Base-by-base conservation (phyloP, 2,113 vertebrate genomes). In the Eulacestoma nigropectus region DNA sequence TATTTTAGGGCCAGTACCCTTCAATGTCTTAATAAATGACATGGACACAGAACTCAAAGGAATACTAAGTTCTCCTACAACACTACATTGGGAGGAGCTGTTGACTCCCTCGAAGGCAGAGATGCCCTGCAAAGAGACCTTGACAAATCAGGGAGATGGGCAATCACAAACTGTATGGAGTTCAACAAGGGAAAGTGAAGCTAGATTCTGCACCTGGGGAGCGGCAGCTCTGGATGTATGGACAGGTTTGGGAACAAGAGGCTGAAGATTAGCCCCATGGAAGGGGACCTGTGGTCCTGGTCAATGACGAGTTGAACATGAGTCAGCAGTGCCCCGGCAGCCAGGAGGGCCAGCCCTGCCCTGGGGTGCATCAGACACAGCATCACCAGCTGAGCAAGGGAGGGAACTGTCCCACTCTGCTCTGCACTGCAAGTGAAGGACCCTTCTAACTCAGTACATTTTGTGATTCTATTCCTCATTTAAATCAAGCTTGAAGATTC, bases 291-390 rank as follows among this genome's bases (percentile, higher is more conserved):
- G 19, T 3, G 21, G 19, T 39, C 4, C 27, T 62, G 23, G 33
- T n/a, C 8, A 10, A 0, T 33, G 37, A 1, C 4, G 8, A 11
- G 8, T 25, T 4, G 55, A 53, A 52, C 19, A 10, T 1, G 10
- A n/a, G 12, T 2, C 46, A 69, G 18, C 46, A 53, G 7, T 23
- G 64, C 5, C 55, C 46, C 10, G n/a, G 29, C 27, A 77, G 22
- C 15, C 55, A 37, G 55, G 22, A 69, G 8, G n/a, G 19, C 4
- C n/a, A 62, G 1, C 0, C 0, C 0, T 46, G 23, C 30, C 47
- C 74, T 62, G n/a, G 10, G 29, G 19, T 0, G 19, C 16, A n/a
- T n/a, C 47, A 63, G 56, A 29, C 13, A 67, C 33, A 39, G 7
- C 23, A 74, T 59, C 1, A 0, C 3, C 69, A 67, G 44, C 11